phyloP scores from a whole-genome alignment of 2,797 vertebrate genomes.

The Corythornis leucogaster region DNA sequence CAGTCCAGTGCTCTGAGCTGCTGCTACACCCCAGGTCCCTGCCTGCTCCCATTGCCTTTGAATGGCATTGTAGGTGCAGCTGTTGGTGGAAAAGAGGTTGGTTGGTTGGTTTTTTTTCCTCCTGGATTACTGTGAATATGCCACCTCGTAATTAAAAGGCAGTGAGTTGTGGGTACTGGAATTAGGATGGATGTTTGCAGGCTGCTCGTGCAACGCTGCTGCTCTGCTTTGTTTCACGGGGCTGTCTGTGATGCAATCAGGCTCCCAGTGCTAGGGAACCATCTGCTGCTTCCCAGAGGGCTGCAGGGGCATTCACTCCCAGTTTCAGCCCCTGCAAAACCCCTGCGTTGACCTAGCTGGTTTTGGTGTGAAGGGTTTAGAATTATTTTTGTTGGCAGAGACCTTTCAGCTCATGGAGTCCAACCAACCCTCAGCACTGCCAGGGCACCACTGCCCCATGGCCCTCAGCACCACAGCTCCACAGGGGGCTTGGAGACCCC shows the following conservation, averaged over 20 bases:
- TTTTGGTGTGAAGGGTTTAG: accelerated
- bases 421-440: too few species aligned
- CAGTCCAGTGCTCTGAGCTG: background rate
- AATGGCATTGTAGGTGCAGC: background rate
- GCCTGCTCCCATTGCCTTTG: background rate
- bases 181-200: background rate
- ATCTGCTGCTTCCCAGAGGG: background rate
- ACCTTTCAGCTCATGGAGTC: background rate
- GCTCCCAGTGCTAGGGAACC: background rate
- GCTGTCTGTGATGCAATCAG: background rate
- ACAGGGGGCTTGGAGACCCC: too few species aligned
- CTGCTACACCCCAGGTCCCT: background rate
- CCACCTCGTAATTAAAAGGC: background rate
- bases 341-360: accelerated
- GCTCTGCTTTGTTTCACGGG: background rate
- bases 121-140: background rate
- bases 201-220: background rate
- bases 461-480: too few species aligned
- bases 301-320: background rate
- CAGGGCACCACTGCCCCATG: background rate
- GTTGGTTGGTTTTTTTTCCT: too few species aligned
- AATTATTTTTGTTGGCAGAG: background rate
- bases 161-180: background rate
- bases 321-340: background rate
- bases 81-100: background rate